Evolutionary conservation across 2,113 vertebrate genomes (phyloP), one percentile per base, ranked within the genome.

Genomic region (Podilymbus podiceps): DNA sequence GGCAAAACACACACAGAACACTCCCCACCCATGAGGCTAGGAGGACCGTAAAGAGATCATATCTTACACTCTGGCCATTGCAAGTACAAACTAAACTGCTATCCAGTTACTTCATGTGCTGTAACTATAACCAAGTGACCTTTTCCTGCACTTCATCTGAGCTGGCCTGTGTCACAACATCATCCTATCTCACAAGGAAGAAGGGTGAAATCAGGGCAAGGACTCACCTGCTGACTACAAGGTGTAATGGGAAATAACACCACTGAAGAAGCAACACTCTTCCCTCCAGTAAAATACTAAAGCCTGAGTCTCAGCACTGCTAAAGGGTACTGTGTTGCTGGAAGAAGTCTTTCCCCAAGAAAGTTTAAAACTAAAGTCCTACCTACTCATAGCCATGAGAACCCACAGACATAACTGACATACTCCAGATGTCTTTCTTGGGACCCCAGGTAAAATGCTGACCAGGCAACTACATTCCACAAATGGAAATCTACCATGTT

Each of bases 51-150:
- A 19, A 55, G 56, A 73, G 38, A 55, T 55, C 46, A 6, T 46
- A 46, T 18, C 77, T 74, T 28, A 53, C 33, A 31, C 53, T 49
- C 44, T 3, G 17, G 44, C 35, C 60, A 27, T 5, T 22, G 8
- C 62, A 69, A 73, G 73, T 4, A 4, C 11, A 5, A 80, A 53
- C 53, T 67, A 30, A 30, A 12, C 21, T 46, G 79, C 87, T 94
- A 63, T 97, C 92, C 72, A 72, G 23, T 97, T 97, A 97, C 97
- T 92, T 60, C 38, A 77, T 19, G 64, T 33, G 69, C 85, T 90
- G 77, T 92, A 97, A 97, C 67, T 53, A 13, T 30, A 97, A 68
- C 82, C 47, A 63, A 60, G 22, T 92, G 94, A 97, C 97, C 96
- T 97, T 97, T 95, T 12, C 67, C 64, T 53, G n/a, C 12, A 30